Evolutionary conservation across 2,888 invertebrate species (phyloP).

Genomic region (Xestia ashworthii): DNA sequence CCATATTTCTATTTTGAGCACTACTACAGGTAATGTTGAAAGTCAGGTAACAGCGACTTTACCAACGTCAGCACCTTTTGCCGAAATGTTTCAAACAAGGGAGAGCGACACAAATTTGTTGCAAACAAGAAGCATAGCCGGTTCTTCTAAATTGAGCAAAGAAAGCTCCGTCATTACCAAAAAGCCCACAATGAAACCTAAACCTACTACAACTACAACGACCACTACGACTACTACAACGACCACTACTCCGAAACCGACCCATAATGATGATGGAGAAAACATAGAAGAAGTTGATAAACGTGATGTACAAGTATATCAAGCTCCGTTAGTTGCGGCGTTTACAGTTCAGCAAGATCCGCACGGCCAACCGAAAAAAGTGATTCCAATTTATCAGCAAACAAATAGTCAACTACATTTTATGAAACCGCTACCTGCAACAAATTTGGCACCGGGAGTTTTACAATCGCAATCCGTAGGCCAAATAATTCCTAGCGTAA

Average conservation of each 20-base stretch:
- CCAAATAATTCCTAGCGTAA: constrained; percentile 65
- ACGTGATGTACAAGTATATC: constrained; percentile 94
- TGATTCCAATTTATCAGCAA: constrained; percentile 93
- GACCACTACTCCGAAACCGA: constrained; percentile 92
- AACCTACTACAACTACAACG: constrained; percentile 75
- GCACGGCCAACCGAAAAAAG: constrained; percentile 94
- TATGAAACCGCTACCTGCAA: constrained; percentile 66
- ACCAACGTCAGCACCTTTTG: constrained; percentile 82
- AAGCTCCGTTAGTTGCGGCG: constrained; percentile 95
- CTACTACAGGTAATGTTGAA: constrained; percentile 88
- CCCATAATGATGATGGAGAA: constrained; percentile 92
- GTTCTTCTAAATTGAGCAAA: constrained; percentile 72
- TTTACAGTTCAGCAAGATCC: constrained; percentile 96
- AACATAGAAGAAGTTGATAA: constrained; percentile 93
- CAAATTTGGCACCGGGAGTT: constrained; percentile 69
- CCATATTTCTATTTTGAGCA: constrained; percentile 85
- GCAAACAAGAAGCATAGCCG: constrained; percentile 84
- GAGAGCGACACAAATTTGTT: constrained; percentile 80
- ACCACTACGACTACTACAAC: constrained; percentile 90
- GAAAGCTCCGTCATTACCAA: constrained; percentile 71
- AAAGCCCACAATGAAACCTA: constrained; percentile 70
- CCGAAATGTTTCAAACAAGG: constrained; percentile 85
- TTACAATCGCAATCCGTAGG: constrained; percentile 68
- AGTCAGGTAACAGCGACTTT: constrained; percentile 82
- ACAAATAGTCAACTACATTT: constrained; percentile 70